Base-by-base conservation (phyloP, 2,797 vertebrate species). In the Anguilla anguilla region DNA sequence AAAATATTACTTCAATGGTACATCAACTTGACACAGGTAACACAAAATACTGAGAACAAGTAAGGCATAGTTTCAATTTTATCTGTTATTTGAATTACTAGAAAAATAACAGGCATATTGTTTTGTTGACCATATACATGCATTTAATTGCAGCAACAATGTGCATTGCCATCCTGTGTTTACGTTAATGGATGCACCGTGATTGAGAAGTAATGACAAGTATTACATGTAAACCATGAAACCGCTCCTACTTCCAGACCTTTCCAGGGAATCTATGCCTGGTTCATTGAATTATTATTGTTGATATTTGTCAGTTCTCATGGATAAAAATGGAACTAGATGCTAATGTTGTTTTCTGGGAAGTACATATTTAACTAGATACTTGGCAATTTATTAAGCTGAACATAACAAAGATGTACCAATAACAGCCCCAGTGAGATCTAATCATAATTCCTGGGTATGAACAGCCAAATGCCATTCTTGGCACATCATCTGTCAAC, bases 51-150 rank as follows among this genome's bases (percentile, higher is more conserved):
- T 9, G 46, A 51, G 46, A 82, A 82, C 11, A 10, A 25, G 43
- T 82, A 82, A 82, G 79, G 79, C 79, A 51, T 82, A 82, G 46
- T 82, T 82, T 51, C 9, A 82, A 51, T 82, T 81, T 39, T 51
- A 82, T 22, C 22, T 51, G 22, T 51, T 49, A 46, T 49, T 51
- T 82, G 13, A 82, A 82, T 22, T 49, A 51, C 51, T 82, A 82
- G 22, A 46, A n/a, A n/a, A 25, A 82, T n/a, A 35, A 49, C 43
- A 82, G 79, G 79, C 79, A 49, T 82, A 51, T 69, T 51, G 22
- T 82, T n/a, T 82, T 82, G 17, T 51, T 51, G 31, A 51, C 46
- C 22, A 0, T 49, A 25, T 82, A 82, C 79, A 82, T 82, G 79
- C 79, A 79, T 79, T 49, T 82, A 82, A n/a, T 51, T 82, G 43